These are phyloP conservation scores for Drosophila paulistorum DNA, from an alignment of 1,140 invertebrate species.

Conservation along the genomic window DNA sequence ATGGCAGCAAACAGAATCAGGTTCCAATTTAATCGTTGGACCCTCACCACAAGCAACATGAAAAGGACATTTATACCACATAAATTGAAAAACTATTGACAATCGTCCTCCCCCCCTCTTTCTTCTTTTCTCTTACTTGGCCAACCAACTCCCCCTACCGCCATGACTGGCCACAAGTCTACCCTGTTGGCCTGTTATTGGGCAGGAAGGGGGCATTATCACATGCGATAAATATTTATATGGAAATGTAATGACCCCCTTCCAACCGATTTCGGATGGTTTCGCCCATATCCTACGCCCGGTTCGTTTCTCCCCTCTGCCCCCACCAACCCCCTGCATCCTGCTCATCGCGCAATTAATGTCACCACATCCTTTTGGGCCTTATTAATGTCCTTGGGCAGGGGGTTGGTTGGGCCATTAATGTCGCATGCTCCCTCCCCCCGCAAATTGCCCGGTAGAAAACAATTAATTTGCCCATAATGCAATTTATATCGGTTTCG, in stretches of 20 bases:
- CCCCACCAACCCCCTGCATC: not conserved
- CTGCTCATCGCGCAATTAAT: conserved; percentile 70
- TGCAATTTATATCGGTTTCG: conserved; percentile 78
- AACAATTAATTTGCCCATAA: conserved; percentile 80
- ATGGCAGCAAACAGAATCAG: conserved; percentile 42
- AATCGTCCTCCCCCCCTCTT: conserved; percentile 1
- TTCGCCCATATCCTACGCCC: not conserved
- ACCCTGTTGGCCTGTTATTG: too few species aligned
- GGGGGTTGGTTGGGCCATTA: conserved; percentile 52
- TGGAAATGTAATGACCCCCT: conserved; percentile 73
- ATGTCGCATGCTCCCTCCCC: conserved; percentile 31
- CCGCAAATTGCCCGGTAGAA: conserved; percentile 56
- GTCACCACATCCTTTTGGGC: conserved; percentile 79
- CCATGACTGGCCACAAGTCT: too few species aligned
- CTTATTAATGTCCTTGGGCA: conserved; percentile 77
- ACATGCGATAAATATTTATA: conserved; percentile 80
- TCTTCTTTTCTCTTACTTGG: not conserved
- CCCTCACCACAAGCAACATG: not conserved
- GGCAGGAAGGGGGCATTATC: conserved; percentile 58
- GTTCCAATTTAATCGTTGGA: not conserved
- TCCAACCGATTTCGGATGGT: not conserved
- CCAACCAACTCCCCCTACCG: too few species aligned
- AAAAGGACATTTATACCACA: conserved; percentile 50
- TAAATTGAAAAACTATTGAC: conserved; percentile 79
- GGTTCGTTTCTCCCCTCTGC: not conserved